Conservation (phyloP, 2,113 vertebrate species). For the Tinamus guttatus region DNA sequence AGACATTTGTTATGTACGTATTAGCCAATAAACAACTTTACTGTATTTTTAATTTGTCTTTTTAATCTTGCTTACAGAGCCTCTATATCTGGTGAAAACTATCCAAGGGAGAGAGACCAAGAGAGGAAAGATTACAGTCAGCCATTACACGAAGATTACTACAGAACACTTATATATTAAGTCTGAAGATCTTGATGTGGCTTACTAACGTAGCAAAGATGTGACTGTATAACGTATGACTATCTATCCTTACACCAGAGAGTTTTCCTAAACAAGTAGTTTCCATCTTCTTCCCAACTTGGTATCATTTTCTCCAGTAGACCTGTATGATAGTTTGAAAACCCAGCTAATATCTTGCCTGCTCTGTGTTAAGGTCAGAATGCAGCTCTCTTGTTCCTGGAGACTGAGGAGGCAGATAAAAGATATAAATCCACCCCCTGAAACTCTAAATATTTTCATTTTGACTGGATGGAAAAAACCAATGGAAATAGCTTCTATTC, state of each 20-base stretch:
- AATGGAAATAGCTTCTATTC: neutral
- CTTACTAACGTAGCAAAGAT: neutral
- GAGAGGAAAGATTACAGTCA: neutral
- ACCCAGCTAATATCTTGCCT: neutral
- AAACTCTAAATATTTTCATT: neutral
- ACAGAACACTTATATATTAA: neutral
- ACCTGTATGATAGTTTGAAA: neutral
- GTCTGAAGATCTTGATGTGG: neutral
- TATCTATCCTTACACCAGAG: rapidly evolving
- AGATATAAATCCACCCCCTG: neutral
- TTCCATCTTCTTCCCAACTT: neutral
- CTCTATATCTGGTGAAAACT: neutral
- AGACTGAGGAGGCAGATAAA: neutral
- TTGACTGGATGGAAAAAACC: neutral
- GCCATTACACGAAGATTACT: neutral
- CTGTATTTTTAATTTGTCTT: neutral
- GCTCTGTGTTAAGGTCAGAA: neutral
- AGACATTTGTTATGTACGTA: neutral
- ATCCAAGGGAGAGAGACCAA: neutral
- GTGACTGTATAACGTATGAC: neutral
- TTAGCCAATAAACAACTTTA: neutral
- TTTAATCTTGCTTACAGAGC: neutral
- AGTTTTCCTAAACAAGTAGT: neutral
- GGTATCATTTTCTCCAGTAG: neutral
- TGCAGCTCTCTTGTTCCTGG: rapidly evolving